phyloP scores from a whole-genome alignment of 1,140 invertebrate species.

The Parasteatoda tepidariorum region DNA sequence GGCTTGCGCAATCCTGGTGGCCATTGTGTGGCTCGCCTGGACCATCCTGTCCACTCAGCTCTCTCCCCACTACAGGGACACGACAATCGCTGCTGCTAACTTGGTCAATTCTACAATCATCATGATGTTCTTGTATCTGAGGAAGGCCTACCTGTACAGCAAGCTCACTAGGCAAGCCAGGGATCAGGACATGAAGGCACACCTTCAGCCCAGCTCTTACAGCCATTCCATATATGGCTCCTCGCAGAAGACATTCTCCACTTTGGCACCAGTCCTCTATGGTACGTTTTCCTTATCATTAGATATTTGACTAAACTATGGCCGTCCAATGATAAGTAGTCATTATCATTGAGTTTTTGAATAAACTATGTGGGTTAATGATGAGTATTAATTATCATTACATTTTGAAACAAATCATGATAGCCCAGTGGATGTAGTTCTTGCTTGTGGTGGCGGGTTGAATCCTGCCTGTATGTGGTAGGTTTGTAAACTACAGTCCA shows the following conservation, averaged over 20 bases:
- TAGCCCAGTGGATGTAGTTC: no score
- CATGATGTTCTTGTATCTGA: slow-evolving; percentile 67
- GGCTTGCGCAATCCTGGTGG: slow-evolving; percentile 66
- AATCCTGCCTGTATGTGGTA: no score
- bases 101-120: slow-evolving; percentile 67
- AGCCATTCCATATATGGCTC: slow-evolving; percentile 56
- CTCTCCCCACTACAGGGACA: slow-evolving; percentile 66
- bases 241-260: slow-evolving; percentile 49
- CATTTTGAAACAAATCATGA: no score
- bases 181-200: slow-evolving; percentile 54
- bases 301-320: neutral
- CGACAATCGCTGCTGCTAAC: slow-evolving; percentile 68
- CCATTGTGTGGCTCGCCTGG: slow-evolving; percentile 70
- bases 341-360: no score
- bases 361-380: no score
- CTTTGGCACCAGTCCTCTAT: slow-evolving; percentile 54
- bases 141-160: slow-evolving; percentile 68
- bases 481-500: no score
- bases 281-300: slow-evolving; percentile 21
- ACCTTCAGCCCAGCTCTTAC: slow-evolving; percentile 47
- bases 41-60: slow-evolving; percentile 68
- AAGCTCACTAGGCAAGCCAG: slow-evolving; percentile 61
- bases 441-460: no score
- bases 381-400: no score
- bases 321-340: no score